Base-by-base conservation (phyloP, 1,140 invertebrate genomes). In the Heterodera schachtii region DNA sequence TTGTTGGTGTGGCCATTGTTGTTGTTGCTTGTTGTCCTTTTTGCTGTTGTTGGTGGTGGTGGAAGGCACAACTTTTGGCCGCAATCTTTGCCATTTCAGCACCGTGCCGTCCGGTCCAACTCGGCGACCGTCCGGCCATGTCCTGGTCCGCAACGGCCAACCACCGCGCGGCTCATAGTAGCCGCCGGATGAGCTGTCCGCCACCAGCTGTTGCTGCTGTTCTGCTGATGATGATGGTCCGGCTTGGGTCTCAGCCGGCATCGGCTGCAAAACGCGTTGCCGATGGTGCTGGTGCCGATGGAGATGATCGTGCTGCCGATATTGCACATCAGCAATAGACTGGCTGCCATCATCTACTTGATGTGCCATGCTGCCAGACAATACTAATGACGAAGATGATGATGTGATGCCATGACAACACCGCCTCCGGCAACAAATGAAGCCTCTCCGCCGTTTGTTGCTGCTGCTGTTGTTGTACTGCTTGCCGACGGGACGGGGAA, bases 61-160 rank as follows among this genome's bases (percentile, higher is more conserved):
- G n/a, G 60, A 9, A n/a, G n/a, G 19, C 47, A 13, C 2, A 66
- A 69, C 21, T 69, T 64, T 43, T 6, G 77, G 77, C 47, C 44
- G 70, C 70, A 78, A 46, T 21, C 46, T 64, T 49, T 78, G 77
- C 77, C 77, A 78, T 43, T 78, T 78, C 21, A 69, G 66, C 31
- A 78, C 44, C 41, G 16, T 41, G 4, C 77, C 77, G 70, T 78
- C 77, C 44, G 64, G 49, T 2, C 77, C 77, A 16, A 78, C 44
- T 43, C 77, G 66, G 16, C 77, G 52, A 0, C 77, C 77, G 21
- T 78, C 77, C 11, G 77, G 77, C 64, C 64, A 78, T 31, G 77
- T 78, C 31, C 77, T 31, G 5, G 77, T 78, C 7, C 77, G 66
- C 44, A 69, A 49, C 31, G 77, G 77, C 77, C 77, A 78, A 16